phyloP scores from a whole-genome alignment of 2,888 invertebrate species.

The Hyppa rectilinea region DNA sequence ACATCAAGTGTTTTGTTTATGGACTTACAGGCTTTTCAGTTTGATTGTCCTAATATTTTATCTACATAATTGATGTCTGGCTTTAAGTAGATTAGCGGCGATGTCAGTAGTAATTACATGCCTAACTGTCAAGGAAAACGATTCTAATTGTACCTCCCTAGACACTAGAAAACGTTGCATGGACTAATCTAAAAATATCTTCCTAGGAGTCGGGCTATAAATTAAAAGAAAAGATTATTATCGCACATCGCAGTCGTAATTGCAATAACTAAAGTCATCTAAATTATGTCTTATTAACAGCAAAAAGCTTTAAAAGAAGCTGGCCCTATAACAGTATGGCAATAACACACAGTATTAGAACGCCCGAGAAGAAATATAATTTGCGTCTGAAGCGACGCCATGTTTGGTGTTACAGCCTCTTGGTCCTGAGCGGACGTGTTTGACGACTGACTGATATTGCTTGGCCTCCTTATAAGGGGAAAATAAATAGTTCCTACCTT shows the following conservation, averaged over 20 bases:
- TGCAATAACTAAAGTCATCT: slow-evolving; percentile 32
- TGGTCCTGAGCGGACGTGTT: slow-evolving; percentile 43
- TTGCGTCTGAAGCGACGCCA: slow-evolving; percentile 49
- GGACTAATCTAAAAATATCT: not conserved
- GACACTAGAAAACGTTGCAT: not conserved
- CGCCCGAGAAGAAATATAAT: slow-evolving; percentile 55
- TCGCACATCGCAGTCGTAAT: slow-evolving; percentile 20
- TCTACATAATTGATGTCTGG: not conserved
- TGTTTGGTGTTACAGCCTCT: slow-evolving; percentile 54
- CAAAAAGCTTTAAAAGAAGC: slow-evolving; percentile 41
- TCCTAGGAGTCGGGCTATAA: not conserved
- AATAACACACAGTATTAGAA: slow-evolving; percentile 50
- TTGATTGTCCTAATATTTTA: not conserved
- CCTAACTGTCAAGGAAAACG: slow-evolving; percentile 2
- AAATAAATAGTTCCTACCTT: slow-evolving; percentile 60
- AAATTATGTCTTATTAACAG: slow-evolving; percentile 36
- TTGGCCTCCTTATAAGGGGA: slow-evolving; percentile 54
- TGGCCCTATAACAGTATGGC: slow-evolving; percentile 1
- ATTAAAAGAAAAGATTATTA: slow-evolving; percentile 17
- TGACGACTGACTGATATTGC: slow-evolving; percentile 61
- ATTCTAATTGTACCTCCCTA: not conserved
- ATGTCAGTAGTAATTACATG: slow-evolving; percentile 8
- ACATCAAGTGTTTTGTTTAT: no score
- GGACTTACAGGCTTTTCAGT: not conserved
- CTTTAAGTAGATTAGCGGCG: not conserved